Base-by-base conservation (phyloP, 2,797 vertebrate genomes). In the Prunella strophiata region DNA sequence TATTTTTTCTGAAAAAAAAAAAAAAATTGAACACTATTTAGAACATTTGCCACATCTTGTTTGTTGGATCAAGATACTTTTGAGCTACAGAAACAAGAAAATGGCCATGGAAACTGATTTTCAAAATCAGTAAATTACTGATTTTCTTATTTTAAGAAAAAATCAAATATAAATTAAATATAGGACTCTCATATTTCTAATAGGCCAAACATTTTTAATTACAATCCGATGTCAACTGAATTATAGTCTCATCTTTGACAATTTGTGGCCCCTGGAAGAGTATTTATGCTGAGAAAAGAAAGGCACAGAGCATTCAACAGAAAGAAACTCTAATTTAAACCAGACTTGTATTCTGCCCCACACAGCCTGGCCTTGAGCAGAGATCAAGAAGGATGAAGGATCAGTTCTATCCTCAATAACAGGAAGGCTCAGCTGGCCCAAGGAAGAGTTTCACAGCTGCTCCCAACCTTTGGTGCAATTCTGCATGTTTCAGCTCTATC, bases 1-100 rank as follows among this genome's bases (percentile, higher is more conserved):
- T 93, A 94, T 93, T 95, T 96, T 93, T 94, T 93, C 75, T 45
- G 40, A 78, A 8, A 90, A 94, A 93, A 85, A 92, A 86, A 61
- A 85, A 68, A 80, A 93, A 96, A 94, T 87, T 88, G 66, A 94
- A 96, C 36, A 67, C 61, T 63, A 86, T 89, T 86, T 92, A 91
- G 68, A 96, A 94, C 25, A 93, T 91, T 97, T 93, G 65, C 88
- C 70, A 68, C 63, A 88, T 92, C 85, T 95, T 67, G 27, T 85
- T 93, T 86, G 50, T 47, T 77, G 65, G 88, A 91, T 88, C 89
- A 88, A 94, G 77, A 82, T 27, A 91, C 66, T 92, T 92, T 70
- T 68, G 57, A 91, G 80, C 87, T 82, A 66, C 30, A 85, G 89
- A 72, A 96, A 94, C n/a, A 61, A 1, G 4, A 77, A 92, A 94